Conservation (phyloP, 2,113 vertebrate genomes). For the Anas platyrhynchos region DNA sequence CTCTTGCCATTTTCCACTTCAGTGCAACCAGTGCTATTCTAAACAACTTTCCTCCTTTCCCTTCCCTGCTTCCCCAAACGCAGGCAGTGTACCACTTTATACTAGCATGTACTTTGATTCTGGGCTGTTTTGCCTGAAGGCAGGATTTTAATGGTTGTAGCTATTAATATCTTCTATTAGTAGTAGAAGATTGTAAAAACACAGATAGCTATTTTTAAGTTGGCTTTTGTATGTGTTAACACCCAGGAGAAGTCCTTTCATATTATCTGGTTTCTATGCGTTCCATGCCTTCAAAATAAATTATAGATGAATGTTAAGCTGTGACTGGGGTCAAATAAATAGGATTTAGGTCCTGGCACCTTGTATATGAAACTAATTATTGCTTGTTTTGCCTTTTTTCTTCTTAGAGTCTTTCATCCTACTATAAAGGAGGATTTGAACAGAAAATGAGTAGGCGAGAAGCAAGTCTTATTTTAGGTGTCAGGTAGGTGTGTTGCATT, state of each 20-base stretch:
- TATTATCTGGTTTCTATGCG: background rate
- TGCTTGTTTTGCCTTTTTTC: slow-evolving; percentile 37
- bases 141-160: background rate
- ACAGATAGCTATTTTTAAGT: background rate
- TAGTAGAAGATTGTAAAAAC: background rate
- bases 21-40: background rate
- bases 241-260: background rate
- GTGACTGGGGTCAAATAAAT: background rate
- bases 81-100: background rate
- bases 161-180: slow-evolving; percentile 12
- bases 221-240: background rate
- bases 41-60: background rate
- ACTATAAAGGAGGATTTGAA: slow-evolving; percentile 97
- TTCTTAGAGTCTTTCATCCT: slow-evolving; percentile 83
- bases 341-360: slow-evolving; percentile 22
- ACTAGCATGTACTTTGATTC: background rate
- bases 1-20: background rate
- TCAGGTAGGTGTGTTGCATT: slow-evolving; percentile 84
- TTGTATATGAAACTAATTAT: slow-evolving; percentile 57
- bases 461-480: slow-evolving; percentile 91
- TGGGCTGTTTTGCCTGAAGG: background rate
- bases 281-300: background rate
- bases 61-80: background rate
- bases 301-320: slow-evolving; percentile 14
- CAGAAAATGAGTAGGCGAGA: slow-evolving; percentile 93